phyloP scores from a whole-genome alignment of 1,140 invertebrate species.

The Scaptomyza hsui region DNA sequence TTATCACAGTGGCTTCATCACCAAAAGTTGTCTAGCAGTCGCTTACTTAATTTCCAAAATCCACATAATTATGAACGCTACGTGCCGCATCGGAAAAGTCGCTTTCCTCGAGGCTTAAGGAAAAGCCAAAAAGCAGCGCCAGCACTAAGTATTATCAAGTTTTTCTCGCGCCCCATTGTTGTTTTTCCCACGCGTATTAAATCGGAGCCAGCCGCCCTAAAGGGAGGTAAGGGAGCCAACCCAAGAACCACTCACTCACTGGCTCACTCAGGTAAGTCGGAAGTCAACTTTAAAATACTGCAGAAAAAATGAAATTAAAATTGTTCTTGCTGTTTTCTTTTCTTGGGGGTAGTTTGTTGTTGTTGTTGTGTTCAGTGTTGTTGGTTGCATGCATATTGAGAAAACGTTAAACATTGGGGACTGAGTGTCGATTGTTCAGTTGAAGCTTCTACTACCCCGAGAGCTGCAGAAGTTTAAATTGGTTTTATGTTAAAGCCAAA shows the following conservation, averaged over 20 bases:
- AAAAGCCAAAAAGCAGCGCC: constrained; percentile 74
- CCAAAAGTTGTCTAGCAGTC: constrained; percentile 50
- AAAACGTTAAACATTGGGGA: constrained; percentile 58
- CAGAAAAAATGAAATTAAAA: constrained; percentile 76
- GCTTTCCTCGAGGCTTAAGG: constrained; percentile 55
- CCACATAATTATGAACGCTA: constrained; percentile 69
- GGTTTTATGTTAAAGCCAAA: constrained; percentile 82
- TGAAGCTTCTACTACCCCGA: constrained; percentile 37
- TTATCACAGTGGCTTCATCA: constrained; percentile 49
- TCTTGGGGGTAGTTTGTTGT: constrained; percentile 62
- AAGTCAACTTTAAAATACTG: constrained; percentile 73
- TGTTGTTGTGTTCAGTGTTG: no score
- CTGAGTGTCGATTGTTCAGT: constrained; percentile 39
- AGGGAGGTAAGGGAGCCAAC: not conserved
- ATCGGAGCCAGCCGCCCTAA: constrained; percentile 45
- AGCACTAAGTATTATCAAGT: constrained; percentile 74
- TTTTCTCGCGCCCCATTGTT: constrained; percentile 61
- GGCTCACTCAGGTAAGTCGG: constrained; percentile 34
- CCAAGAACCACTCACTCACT: not conserved
- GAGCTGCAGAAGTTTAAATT: constrained; percentile 73
- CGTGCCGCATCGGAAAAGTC: constrained; percentile 61
- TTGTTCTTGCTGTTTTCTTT: constrained; percentile 50
- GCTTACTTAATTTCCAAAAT: constrained; percentile 73
- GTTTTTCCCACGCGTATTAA: constrained; percentile 80
- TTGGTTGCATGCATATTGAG: constrained; percentile 55